Conservation (phyloP, 2,113 vertebrate species). For the Mungos mungo region DNA sequence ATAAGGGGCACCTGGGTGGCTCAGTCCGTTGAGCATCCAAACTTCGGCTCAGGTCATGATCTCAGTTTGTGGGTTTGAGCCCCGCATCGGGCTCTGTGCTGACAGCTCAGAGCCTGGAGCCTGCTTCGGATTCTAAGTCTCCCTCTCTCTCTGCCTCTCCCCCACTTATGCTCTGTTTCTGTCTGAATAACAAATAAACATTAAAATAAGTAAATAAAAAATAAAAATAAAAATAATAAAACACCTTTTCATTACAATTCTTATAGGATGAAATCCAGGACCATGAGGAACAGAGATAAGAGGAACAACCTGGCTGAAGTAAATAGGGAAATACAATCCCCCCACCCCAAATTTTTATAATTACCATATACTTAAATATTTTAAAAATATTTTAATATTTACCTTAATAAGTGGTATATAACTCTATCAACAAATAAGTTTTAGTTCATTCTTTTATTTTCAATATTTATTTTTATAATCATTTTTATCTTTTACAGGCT, state of each 20-base stretch:
- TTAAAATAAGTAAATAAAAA: too few relatives aligned
- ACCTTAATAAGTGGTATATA: background rate
- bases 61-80: too few relatives aligned
- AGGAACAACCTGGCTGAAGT: background rate
- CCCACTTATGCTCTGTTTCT: too few relatives aligned
- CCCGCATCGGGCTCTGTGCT: too few relatives aligned
- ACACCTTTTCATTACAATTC: background rate
- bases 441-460: conserved; percentile 55
- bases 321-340: background rate
- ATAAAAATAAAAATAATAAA: background rate
- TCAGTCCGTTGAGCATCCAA: too few relatives aligned
- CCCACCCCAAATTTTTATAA: background rate
- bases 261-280: background rate
- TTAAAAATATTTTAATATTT: background rate
- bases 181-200: too few relatives aligned
- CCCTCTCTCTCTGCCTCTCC: too few relatives aligned
- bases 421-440: background rate
- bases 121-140: too few relatives aligned
- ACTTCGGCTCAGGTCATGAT: too few relatives aligned
- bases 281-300: background rate
- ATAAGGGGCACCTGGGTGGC: too few relatives aligned
- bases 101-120: too few relatives aligned
- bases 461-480: background rate
- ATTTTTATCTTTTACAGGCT: background rate
- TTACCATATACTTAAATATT: background rate